A percentile compares a stretch with the other conserved stretches of the same genome.
Evolutionary conservation across 2,888 invertebrate genomes (phyloP).

Genomic region (Chrysolina oricalcia): DNA sequence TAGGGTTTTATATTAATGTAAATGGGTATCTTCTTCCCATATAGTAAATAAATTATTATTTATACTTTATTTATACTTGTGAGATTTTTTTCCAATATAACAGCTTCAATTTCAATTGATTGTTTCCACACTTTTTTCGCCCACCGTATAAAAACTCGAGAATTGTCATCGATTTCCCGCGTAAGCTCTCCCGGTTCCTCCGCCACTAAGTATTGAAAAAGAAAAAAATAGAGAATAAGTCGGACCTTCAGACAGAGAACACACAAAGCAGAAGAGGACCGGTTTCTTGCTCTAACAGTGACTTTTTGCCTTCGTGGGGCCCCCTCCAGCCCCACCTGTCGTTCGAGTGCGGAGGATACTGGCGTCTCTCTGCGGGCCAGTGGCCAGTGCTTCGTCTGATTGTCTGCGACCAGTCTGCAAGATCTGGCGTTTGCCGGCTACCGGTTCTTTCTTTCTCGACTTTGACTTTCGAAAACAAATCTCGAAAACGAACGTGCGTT

Average conservation of each 20-base stretch:
- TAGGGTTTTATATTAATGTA: no score
- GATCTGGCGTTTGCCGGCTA: slow-evolving; percentile 31
- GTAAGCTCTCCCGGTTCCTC: background rate
- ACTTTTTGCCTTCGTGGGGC: slow-evolving; percentile 46
- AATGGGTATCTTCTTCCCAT: no score
- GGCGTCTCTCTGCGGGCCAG: slow-evolving; percentile 42
- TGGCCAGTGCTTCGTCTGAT: slow-evolving; percentile 49
- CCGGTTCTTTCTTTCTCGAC: slow-evolving; percentile 25
- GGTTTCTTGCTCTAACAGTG: slow-evolving; percentile 41
- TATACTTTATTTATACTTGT: no score
- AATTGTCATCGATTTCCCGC: background rate
- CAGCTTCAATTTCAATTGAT: no score
- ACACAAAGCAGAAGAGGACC: slow-evolving; percentile 37
- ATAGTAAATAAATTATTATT: no score
- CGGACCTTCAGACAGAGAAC: slow-evolving; percentile 25
- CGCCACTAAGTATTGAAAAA: slow-evolving; percentile 25
- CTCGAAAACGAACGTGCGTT: background rate
- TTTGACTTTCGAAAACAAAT: slow-evolving; percentile 10
- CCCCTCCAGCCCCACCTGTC: slow-evolving; percentile 48
- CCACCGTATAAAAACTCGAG: background rate
- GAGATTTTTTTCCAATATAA: no score
- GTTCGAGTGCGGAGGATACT: slow-evolving; percentile 44
- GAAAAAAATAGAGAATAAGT: slow-evolving; percentile 35
- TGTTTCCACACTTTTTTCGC: background rate
- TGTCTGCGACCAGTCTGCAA: slow-evolving; percentile 48